phyloP scores from a whole-genome alignment of 2,797 vertebrate species.

The Phalanger gymnotis region DNA sequence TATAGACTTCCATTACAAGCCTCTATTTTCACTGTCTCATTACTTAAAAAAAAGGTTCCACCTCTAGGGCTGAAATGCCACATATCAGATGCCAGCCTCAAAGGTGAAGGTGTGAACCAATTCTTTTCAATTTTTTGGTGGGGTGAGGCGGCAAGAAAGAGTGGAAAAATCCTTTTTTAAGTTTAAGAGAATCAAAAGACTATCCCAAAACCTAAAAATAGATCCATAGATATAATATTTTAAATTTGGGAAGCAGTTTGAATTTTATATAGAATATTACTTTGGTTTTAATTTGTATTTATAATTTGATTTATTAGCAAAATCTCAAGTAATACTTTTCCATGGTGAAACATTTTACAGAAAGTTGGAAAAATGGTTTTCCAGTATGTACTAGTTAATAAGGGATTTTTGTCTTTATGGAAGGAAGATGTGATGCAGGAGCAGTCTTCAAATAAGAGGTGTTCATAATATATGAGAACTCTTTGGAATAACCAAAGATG shows the following conservation, averaged over 20 bases:
- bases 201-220: background rate
- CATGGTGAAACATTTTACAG: background rate
- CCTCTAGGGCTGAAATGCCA: constrained; percentile 30
- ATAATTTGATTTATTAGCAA: background rate
- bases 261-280: background rate
- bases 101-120: constrained; percentile 19
- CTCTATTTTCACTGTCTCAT: constrained; percentile 39
- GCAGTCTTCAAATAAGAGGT: background rate
- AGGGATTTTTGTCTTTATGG: background rate
- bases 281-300: background rate
- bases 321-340: background rate
- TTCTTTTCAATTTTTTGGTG: background rate
- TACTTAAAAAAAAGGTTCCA: background rate
- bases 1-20: constrained; percentile 33
- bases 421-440: background rate
- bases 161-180: background rate
- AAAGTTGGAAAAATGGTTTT: background rate
- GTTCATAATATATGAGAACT: too few species aligned
- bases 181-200: background rate
- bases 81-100: background rate
- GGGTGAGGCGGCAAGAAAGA: background rate
- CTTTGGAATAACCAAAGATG: too few species aligned
- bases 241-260: background rate
- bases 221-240: background rate
- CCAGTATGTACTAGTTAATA: background rate